A percentile compares a stretch with the other conserved stretches of the same genome.
phyloP scores from a whole-genome alignment of 2,888 invertebrate species.

The Leucania comma region DNA sequence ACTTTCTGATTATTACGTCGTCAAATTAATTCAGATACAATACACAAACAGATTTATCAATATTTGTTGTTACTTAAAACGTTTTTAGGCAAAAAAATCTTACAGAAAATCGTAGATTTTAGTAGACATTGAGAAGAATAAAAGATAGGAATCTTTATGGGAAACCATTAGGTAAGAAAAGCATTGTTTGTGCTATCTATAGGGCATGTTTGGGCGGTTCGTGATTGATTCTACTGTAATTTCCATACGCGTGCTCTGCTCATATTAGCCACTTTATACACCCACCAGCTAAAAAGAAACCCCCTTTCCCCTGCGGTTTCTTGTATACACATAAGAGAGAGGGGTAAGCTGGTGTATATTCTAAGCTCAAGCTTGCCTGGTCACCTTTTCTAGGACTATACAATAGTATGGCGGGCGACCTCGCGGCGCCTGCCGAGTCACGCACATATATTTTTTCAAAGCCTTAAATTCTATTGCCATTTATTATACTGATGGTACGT shows the following conservation, averaged over 20 bases:
- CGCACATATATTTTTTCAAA: slow-evolving; percentile 87
- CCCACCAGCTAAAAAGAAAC: slow-evolving; percentile 75
- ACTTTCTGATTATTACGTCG: slow-evolving; percentile 31
- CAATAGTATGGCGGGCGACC: slow-evolving; percentile 86
- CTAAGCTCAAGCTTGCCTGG: slow-evolving; percentile 77
- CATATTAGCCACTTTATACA: slow-evolving; percentile 88
- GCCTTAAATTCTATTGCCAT: slow-evolving; percentile 81
- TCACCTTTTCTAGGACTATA: slow-evolving; percentile 82
- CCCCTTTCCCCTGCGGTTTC: slow-evolving; percentile 56
- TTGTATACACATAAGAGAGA: slow-evolving; percentile 47
- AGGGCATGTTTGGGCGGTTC: slow-evolving; percentile 84
- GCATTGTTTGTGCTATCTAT: slow-evolving; percentile 85
- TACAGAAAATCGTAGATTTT: slow-evolving; percentile 53
- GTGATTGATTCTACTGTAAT: slow-evolving; percentile 90
- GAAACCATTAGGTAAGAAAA: slow-evolving; percentile 81
- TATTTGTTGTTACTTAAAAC: slow-evolving; percentile 26
- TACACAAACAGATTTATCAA: slow-evolving; percentile 41
- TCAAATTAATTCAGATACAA: slow-evolving; percentile 41
- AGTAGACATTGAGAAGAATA: slow-evolving; percentile 67
- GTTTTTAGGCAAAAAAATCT: slow-evolving; percentile 24
- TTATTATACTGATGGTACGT: slow-evolving; percentile 69
- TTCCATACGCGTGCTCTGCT: slow-evolving; percentile 89
- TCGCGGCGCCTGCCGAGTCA: slow-evolving; percentile 89
- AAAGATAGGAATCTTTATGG: slow-evolving; percentile 78
- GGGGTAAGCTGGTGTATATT: slow-evolving; percentile 70